A percentile compares a stretch with the other conserved stretches of the same genome.
These are phyloP conservation scores for Protosalanx chinensis DNA, from an alignment of 2,797 vertebrate genomes.

Conservation along the genomic window DNA sequence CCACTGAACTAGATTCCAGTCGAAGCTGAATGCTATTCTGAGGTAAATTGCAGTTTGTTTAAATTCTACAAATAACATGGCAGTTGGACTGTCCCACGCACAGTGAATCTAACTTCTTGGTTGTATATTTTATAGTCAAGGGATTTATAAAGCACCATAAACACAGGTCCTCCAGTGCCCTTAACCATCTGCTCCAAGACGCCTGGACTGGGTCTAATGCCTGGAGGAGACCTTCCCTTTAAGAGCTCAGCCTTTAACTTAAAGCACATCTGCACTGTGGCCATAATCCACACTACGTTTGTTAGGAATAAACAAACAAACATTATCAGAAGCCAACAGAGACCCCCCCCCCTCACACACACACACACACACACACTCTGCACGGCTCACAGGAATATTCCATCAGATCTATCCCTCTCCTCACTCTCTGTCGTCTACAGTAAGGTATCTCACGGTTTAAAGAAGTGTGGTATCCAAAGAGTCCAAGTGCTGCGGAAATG, in stretches of 20 bases:
- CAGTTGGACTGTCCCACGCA: neutral
- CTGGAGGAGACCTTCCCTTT: neutral
- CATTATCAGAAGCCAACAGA: neutral
- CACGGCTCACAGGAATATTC: neutral
- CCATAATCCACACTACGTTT: no score
- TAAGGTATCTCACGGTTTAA: neutral
- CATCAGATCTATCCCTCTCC: neutral
- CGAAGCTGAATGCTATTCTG: neutral
- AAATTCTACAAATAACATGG: conserved; percentile 5
- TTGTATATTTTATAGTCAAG: conserved; percentile 7
- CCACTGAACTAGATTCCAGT: neutral
- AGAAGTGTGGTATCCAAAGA: no score
- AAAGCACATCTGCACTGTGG: no score
- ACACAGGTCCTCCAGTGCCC: neutral
- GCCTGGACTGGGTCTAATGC: no score
- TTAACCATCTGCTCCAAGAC: neutral
- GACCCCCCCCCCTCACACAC: no score
- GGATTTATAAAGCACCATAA: neutral
- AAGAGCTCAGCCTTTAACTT: no score
- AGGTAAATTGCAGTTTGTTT: conserved; percentile 5
- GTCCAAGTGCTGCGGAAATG: neutral
- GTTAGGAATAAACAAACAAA: neutral
- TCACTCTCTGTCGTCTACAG: neutral
- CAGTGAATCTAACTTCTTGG: neutral
- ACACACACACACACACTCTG: no score